Evolutionary conservation across 2,797 vertebrate genomes (phyloP).

Genomic region (Vultur gryphus): DNA sequence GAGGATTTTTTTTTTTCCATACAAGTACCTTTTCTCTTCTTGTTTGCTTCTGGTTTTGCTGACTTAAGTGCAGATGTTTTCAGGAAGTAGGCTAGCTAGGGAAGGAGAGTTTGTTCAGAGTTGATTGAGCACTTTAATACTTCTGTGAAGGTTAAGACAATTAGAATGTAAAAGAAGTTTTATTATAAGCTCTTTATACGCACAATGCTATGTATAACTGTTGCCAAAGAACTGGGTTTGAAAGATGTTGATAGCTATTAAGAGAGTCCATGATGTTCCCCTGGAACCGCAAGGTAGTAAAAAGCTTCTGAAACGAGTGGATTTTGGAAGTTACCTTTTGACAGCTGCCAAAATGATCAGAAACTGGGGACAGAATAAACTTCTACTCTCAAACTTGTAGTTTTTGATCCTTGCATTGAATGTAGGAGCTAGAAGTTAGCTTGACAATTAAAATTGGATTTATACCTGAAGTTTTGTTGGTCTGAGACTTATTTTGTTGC

Average conservation of each 20-base stretch:
- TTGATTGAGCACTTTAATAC: slow-evolving; percentile 66
- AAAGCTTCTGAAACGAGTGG: background rate
- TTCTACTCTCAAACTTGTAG: background rate
- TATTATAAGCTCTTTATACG: slow-evolving; percentile 52
- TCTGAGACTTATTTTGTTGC: slow-evolving; percentile 26
- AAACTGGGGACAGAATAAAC: background rate
- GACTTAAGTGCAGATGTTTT: slow-evolving; percentile 20
- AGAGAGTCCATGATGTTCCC: background rate
- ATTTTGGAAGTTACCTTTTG: background rate
- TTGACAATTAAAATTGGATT: slow-evolving; percentile 54
- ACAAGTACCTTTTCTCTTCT: background rate
- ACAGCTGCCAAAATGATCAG: slow-evolving; percentile 21
- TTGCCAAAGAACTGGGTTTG: slow-evolving; percentile 60
- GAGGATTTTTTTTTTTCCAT: background rate
- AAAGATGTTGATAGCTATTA: background rate
- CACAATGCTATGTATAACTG: slow-evolving; percentile 59
- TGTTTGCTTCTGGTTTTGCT: slow-evolving; percentile 55
- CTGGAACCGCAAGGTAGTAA: background rate
- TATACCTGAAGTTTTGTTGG: background rate
- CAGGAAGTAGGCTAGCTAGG: slow-evolving; percentile 25
- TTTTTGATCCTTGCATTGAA: slow-evolving; percentile 30
- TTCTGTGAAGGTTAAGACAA: slow-evolving; percentile 66
- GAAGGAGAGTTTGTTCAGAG: slow-evolving; percentile 25
- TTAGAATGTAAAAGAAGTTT: slow-evolving; percentile 68
- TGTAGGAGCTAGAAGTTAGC: slow-evolving; percentile 43